These are phyloP conservation scores for Poecilus cupreus DNA, from an alignment of 2,888 invertebrate species.

Conservation along the genomic window DNA sequence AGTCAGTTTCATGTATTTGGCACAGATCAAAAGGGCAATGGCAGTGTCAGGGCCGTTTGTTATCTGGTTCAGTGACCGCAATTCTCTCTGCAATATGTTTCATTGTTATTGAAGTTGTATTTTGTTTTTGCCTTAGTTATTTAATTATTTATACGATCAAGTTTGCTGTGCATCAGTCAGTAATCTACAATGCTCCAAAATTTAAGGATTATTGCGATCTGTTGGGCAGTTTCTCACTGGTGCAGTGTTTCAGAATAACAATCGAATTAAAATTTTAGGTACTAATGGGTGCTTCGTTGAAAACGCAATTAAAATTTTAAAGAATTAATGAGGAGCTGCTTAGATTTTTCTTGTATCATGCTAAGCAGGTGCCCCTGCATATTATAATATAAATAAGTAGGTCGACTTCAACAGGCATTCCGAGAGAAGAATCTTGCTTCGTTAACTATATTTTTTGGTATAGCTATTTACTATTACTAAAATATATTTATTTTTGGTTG, in stretches of 20 bases:
- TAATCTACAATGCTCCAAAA: background rate
- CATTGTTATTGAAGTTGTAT: slow-evolving; percentile 32
- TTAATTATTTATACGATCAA: slow-evolving; percentile 1
- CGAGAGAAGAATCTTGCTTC: background rate
- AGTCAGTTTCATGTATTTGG: slow-evolving; percentile 66
- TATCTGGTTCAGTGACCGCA: slow-evolving; percentile 79
- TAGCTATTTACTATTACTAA: no score
- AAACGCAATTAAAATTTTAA: background rate
- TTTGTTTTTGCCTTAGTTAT: background rate
- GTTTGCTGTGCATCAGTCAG: background rate
- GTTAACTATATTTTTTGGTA: background rate
- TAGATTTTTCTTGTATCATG: background rate
- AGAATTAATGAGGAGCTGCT: background rate
- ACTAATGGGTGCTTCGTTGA: background rate
- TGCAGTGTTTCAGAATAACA: background rate
- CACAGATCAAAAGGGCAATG: slow-evolving; percentile 75
- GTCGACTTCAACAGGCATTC: slow-evolving; percentile 17
- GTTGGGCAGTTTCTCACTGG: background rate
- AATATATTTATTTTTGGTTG: no score
- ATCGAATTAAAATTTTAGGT: background rate
- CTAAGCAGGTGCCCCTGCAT: background rate
- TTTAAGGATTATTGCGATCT: background rate
- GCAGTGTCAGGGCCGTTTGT: slow-evolving; percentile 78
- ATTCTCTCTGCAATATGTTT: slow-evolving; percentile 65
- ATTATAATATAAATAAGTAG: slow-evolving; percentile 5